Base-by-base conservation (phyloP, 2,113 vertebrate species). In the Gadus macrocephalus region DNA sequence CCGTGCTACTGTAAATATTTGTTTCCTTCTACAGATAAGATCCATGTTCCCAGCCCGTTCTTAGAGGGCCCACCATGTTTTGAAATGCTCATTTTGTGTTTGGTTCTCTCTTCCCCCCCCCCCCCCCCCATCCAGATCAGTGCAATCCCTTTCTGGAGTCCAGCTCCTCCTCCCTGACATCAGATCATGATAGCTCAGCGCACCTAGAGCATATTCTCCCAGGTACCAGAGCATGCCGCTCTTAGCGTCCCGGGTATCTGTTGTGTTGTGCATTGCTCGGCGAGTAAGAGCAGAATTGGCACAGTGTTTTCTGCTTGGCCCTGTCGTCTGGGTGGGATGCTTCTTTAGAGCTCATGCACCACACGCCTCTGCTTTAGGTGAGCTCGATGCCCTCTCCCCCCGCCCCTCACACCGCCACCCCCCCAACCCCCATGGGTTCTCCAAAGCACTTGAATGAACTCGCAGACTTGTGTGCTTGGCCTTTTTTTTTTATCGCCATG, bases 131-230 rank as follows among this genome's bases (percentile, higher is more conserved):
- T 90, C 82, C 86, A 94, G 90, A 93, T 94, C 82, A 80, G 90
- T 92, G 86, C 88, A 91, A 87, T 87, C 89, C 86, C 28, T 90
- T 91, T 90, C 85, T 85, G 92, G 82, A 90, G 72, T 88, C 89
- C 76, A 89, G 88, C 80, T 81, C 81, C 55, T 89, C 92, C 73
- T 89, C 92, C 73, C 63, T 90, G 88, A 69, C 86, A 75, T 83
- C 89, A 83, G 90, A 89, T 75, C 86, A 85, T 76, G 87, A 91
- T 84, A 80, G 83, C 67, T 67, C 78, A 82, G 68, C 78, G 84
- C 84, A 81, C 78, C 85, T 86, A 78, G 88, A 85, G 81, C 78
- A 78, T 70, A 87, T 89, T 83, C 75, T 73, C 80, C 85, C 90
- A 92, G 91, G 92, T 93, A 93, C 89, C 71, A 60, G 8, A 72